Evolutionary conservation across 2,888 invertebrate genomes (phyloP).

Genomic region (Cepaea hortensis): DNA sequence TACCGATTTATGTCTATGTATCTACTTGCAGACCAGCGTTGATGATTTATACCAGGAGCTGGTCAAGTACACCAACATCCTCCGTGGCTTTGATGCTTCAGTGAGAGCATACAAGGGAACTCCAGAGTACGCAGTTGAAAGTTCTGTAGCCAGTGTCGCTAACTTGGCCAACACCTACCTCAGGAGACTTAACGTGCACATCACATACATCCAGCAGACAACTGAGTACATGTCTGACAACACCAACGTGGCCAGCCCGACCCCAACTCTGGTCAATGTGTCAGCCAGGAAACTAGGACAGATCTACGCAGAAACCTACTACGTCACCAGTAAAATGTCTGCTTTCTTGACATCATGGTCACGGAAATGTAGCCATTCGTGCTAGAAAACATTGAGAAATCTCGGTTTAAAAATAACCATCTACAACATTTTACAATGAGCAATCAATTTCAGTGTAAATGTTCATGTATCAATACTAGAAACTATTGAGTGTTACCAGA

Average conservation of each 20-base stretch:
- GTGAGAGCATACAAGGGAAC: neutral
- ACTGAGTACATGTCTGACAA: neutral
- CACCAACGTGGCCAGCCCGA: neutral
- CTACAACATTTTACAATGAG: too few relatives aligned
- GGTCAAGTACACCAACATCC: neutral
- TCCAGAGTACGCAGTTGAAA: neutral
- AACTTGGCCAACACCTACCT: neutral
- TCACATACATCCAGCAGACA: too few relatives aligned
- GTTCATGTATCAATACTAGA: too few relatives aligned
- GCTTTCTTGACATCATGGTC: neutral
- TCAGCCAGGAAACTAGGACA: neutral
- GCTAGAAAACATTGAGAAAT: too few relatives aligned
- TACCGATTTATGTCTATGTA: neutral
- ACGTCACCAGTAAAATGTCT: conserved; percentile 10
- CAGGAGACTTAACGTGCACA: neutral
- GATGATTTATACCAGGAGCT: neutral
- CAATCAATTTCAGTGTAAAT: too few relatives aligned
- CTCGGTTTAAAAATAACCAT: too few relatives aligned
- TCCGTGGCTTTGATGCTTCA: neutral
- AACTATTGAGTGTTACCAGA: too few relatives aligned
- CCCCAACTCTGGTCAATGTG: neutral
- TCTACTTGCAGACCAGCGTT: neutral
- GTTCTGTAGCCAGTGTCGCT: neutral
- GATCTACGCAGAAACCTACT: conserved; percentile 11
- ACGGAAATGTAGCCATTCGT: neutral